These are phyloP conservation scores for Cichladusa arquata DNA, from an alignment of 2,113 vertebrate genomes.

Conservation along the genomic window DNA sequence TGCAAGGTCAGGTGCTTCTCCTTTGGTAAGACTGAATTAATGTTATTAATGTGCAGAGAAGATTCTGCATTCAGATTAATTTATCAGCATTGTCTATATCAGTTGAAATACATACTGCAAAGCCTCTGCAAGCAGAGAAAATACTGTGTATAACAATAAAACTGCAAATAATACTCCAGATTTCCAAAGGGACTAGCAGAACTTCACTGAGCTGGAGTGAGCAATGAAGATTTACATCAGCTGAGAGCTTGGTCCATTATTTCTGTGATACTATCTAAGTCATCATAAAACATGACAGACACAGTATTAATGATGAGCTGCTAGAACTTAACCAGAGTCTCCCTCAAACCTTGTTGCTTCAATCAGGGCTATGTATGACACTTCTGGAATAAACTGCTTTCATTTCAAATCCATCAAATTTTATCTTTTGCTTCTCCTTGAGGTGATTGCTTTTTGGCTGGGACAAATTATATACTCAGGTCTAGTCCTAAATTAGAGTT, in stretches of 20 bases:
- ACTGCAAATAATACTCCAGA: neutral
- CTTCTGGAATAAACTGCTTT: neutral
- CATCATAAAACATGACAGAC: slow-evolving; percentile 4
- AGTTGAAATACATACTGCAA: neutral
- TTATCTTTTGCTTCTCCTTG: slow-evolving; percentile 11
- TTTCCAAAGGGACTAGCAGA: neutral
- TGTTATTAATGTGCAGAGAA: neutral
- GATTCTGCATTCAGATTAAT: neutral
- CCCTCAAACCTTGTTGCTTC: neutral
- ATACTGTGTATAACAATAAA: neutral
- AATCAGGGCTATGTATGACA: neutral
- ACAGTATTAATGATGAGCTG: neutral
- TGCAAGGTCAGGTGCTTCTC: neutral
- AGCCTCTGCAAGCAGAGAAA: neutral
- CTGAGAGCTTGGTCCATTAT: neutral
- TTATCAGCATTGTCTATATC: neutral
- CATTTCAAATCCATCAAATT: slow-evolving; percentile 22
- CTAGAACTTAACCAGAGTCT: neutral
- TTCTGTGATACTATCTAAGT: neutral
- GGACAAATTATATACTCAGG: neutral
- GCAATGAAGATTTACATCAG: neutral
- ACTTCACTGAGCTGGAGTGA: neutral
- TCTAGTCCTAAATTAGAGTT: neutral
- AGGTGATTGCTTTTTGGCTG: neutral
- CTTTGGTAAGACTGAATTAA: neutral